phyloP scores from a whole-genome alignment of 1,140 invertebrate genomes.

The Cylas formicarius region DNA sequence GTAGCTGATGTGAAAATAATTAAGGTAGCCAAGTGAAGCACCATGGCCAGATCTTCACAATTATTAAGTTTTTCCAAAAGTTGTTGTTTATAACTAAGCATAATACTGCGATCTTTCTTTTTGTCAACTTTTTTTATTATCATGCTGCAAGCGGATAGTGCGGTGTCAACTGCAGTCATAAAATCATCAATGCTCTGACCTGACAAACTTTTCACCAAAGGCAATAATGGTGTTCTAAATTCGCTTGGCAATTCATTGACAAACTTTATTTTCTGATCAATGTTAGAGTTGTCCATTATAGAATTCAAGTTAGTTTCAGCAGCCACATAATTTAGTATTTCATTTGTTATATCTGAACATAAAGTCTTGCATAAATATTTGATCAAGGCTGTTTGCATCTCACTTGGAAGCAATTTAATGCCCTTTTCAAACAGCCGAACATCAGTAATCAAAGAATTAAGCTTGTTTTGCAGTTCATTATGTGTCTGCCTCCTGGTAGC shows the following conservation, averaged over 20 bases:
- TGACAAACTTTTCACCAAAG: constrained; percentile 55
- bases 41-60: constrained; percentile 69
- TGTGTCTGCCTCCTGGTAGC: constrained; percentile 67
- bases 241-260: constrained; percentile 58
- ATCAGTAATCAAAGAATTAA: constrained; percentile 68
- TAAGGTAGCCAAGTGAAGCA: constrained; percentile 73
- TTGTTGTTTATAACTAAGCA: constrained; percentile 71
- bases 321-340: constrained; percentile 65
- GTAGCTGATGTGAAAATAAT: constrained; percentile 76
- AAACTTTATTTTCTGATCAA: constrained; percentile 61
- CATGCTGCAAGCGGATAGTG: constrained; percentile 69
- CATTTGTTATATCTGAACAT: constrained; percentile 74
- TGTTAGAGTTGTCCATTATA: constrained; percentile 49
- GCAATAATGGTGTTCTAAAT: constrained; percentile 52
- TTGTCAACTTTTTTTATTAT: constrained; percentile 82
- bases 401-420: constrained; percentile 55
- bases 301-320: constrained; percentile 56
- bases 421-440: constrained; percentile 82
- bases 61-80: constrained; percentile 69
- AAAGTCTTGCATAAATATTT: constrained; percentile 81
- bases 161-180: constrained; percentile 60
- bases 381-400: constrained; percentile 56
- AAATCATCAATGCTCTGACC: constrained; percentile 70
- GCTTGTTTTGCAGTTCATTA: constrained; percentile 71
- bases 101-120: constrained; percentile 71